phyloP scores from a whole-genome alignment of 2,113 vertebrate species.

The Chunga burmeisteri region DNA sequence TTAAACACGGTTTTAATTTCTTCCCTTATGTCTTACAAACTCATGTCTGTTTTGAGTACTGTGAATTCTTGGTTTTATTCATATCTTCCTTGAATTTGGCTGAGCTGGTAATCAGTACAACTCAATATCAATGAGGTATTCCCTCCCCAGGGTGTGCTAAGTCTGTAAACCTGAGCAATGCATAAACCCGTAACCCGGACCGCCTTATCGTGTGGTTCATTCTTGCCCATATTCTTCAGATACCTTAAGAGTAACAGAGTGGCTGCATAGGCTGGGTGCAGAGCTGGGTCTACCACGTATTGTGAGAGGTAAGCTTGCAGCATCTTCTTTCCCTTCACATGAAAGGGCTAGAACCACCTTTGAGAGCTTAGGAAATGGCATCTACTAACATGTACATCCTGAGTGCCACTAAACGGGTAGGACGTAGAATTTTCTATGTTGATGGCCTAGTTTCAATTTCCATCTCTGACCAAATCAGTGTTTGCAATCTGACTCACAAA shows the following conservation, averaged over 20 bases:
- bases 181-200: background rate
- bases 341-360: background rate
- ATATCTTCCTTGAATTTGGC: background rate
- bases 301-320: background rate
- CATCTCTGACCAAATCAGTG: background rate
- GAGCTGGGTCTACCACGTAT: accelerated
- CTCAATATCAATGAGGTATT: accelerated
- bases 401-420: background rate
- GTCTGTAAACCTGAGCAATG: background rate
- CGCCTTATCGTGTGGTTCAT: background rate
- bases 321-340: background rate
- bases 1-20: background rate
- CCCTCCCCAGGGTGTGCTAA: background rate
- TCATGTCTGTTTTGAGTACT: background rate
- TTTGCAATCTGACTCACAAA: background rate
- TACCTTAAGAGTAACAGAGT: background rate
- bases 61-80: background rate
- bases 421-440: accelerated
- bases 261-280: background rate
- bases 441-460: background rate
- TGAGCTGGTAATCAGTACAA: background rate
- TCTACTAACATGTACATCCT: background rate
- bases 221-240: background rate
- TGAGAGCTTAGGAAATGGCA: background rate
- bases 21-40: background rate